Evolutionary conservation across 2,797 vertebrate species (phyloP).

Genomic region (Falco naumanni): DNA sequence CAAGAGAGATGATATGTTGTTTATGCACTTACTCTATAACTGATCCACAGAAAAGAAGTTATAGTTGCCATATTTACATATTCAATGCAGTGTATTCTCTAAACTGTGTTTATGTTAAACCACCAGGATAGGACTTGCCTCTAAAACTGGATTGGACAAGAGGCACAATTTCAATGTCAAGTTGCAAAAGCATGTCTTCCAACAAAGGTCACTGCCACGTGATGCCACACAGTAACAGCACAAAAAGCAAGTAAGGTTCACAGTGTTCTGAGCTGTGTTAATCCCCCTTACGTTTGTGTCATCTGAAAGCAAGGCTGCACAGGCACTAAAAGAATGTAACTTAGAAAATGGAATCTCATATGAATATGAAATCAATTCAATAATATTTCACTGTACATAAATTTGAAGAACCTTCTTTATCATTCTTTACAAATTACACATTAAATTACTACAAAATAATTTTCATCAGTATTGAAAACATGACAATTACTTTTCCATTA

Average conservation of each 20-base stretch:
- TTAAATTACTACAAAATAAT: not conserved
- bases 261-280: not conserved
- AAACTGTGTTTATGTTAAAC: not conserved
- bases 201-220: not conserved
- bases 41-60: not conserved
- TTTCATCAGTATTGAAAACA: not conserved
- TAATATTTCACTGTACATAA: not conserved
- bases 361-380: not conserved
- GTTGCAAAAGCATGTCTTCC: not conserved
- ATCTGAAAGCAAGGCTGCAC: not conserved
- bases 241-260: not conserved
- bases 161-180: not conserved
- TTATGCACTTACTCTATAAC: not conserved
- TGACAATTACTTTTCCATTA: not conserved
- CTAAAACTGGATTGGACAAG: not conserved
- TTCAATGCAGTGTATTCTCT: not conserved
- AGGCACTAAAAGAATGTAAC: not conserved
- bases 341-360: not conserved
- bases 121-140: not conserved
- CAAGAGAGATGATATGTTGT: not conserved
- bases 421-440: not conserved
- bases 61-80: not conserved
- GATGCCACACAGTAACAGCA: not conserved
- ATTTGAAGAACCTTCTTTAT: no score
- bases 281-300: not conserved